A percentile compares a stretch with the other conserved stretches of the same genome.
Conservation (phyloP, 2,888 invertebrate species). For the Harmothoe impar region DNA sequence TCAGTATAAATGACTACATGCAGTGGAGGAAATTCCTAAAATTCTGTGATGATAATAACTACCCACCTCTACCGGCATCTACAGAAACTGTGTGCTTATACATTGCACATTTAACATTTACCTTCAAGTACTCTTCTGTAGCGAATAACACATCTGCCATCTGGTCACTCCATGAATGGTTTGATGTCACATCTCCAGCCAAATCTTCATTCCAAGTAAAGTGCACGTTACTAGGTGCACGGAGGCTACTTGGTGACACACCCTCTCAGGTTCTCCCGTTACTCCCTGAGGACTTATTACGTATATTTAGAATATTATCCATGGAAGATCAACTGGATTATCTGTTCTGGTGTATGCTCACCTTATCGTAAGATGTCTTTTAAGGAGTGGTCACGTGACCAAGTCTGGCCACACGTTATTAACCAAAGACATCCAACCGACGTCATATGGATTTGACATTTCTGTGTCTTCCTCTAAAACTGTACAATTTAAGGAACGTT, state of each 20-base stretch:
- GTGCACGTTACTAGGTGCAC: too few species aligned
- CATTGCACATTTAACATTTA: not conserved
- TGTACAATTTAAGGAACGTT: not conserved
- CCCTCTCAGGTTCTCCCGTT: not conserved
- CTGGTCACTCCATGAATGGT: too few species aligned
- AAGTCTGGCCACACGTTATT: not conserved
- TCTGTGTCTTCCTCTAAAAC: not conserved
- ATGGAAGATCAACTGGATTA: not conserved
- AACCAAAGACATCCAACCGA: too few species aligned
- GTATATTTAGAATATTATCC: not conserved
- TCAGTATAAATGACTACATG: too few species aligned
- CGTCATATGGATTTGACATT: not conserved
- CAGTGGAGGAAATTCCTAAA: not conserved
- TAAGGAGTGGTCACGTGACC: not conserved
- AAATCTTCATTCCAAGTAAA: too few species aligned
- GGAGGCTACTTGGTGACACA: not conserved
- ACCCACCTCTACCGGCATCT: not conserved
- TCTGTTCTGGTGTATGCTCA: not conserved
- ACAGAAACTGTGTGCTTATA: not conserved
- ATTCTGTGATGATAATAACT: not conserved
- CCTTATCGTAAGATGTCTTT: not conserved
- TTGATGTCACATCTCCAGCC: too few species aligned
- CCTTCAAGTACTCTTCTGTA: not conserved
- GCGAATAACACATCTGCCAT: not conserved
- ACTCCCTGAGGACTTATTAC: not conserved